phyloP scores from a whole-genome alignment of 1,140 invertebrate genomes.

The Zaprionus capensis region DNA sequence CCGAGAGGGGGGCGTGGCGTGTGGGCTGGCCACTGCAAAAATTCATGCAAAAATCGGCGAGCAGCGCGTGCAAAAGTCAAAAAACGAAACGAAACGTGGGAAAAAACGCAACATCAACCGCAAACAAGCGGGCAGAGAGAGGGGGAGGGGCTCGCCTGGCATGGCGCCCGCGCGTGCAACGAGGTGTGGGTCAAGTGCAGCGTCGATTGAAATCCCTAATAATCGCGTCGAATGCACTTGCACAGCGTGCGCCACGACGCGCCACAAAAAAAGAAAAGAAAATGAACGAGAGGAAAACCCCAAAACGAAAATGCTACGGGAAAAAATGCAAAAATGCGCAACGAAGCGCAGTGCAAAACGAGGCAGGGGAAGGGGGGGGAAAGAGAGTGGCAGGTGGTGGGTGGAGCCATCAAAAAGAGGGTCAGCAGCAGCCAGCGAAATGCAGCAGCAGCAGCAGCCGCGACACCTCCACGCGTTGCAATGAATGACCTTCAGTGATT shows the following conservation, averaged over 20 bases:
- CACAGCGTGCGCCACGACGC: not conserved
- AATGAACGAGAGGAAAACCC: not conserved
- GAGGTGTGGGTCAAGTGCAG: conserved; percentile 58
- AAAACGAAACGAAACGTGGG: conserved; percentile 36
- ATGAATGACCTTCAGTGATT: conserved; percentile 78
- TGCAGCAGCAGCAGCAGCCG: conserved; percentile 19
- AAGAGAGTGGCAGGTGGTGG: not conserved
- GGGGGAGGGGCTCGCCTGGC: not conserved
- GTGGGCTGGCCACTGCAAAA: conserved; percentile 67
- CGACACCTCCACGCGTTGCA: conserved; percentile 51
- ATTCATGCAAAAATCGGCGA: conserved; percentile 72
- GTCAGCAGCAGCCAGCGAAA: not conserved
- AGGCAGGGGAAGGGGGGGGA: not conserved
- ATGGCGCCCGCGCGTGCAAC: not conserved
- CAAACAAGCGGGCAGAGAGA: conserved; percentile 63
- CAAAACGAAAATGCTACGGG: conserved; percentile 22
- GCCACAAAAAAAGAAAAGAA: conserved; percentile 16
- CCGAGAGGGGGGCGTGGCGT: not conserved
- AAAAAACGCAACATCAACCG: conserved; percentile 72
- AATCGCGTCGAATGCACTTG: conserved; percentile 77
- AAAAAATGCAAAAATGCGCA: conserved; percentile 76
- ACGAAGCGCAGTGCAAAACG: conserved; percentile 44
- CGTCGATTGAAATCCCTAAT: conserved; percentile 80
- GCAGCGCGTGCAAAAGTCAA: conserved; percentile 40
- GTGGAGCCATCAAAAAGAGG: not conserved